Evolutionary conservation across 2,888 invertebrate genomes (phyloP).

Genomic region (Callyntrura guangdongensis): DNA sequence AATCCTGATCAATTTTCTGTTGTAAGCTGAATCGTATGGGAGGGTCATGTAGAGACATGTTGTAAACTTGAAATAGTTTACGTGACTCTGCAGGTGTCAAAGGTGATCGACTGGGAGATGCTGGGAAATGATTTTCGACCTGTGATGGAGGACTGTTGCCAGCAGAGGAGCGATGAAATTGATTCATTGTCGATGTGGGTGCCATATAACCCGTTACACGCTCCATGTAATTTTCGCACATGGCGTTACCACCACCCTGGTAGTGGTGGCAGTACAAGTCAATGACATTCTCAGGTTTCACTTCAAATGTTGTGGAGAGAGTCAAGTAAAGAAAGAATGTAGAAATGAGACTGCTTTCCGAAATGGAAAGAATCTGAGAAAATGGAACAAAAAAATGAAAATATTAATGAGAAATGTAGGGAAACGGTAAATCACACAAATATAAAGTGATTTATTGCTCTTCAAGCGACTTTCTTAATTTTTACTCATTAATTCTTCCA

Average conservation of each 20-base stretch:
- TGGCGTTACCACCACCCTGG: conserved; percentile 40
- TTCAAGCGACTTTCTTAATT: too few relatives aligned
- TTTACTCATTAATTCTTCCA: too few relatives aligned
- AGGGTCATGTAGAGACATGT: conserved; percentile 49
- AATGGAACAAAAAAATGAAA: not conserved
- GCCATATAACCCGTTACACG: conserved; percentile 42
- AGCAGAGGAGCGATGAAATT: conserved; percentile 1
- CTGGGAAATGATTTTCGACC: conserved; percentile 50
- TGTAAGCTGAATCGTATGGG: conserved; percentile 43
- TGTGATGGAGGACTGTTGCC: not conserved
- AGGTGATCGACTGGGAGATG: conserved; percentile 22
- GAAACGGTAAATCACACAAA: not conserved
- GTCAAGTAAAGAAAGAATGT: conserved; percentile 80
- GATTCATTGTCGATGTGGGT: conserved; percentile 40
- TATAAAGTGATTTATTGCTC: too few relatives aligned
- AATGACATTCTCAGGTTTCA: conserved; percentile 79
- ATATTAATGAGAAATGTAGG: not conserved
- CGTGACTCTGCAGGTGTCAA: conserved; percentile 52
- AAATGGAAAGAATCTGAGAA: conserved; percentile 76
- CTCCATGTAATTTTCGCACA: conserved; percentile 71
- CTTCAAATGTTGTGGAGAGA: conserved; percentile 79
- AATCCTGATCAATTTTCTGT: conserved; percentile 39
- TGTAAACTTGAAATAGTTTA: conserved; percentile 56
- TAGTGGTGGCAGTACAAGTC: conserved; percentile 74
- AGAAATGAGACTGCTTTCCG: conserved; percentile 77